Evolutionary conservation across 1,140 invertebrate genomes (phyloP).

Genomic region (Heliconius congener): DNA sequence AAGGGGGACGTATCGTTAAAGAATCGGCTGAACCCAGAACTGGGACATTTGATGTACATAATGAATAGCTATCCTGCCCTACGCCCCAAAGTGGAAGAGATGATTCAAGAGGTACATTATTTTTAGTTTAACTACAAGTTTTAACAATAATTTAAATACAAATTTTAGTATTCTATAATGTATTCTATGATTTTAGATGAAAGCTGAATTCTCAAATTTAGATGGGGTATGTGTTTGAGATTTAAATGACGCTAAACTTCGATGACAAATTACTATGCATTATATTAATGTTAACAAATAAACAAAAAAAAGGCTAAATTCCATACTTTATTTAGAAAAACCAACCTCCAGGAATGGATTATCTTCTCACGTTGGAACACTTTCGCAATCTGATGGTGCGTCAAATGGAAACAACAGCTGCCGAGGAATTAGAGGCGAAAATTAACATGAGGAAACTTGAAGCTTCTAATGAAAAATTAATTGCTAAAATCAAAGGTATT

Average conservation of each 20-base stretch:
- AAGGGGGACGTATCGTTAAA: slow-evolving; percentile 69
- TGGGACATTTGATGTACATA: slow-evolving; percentile 71
- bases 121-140: not conserved
- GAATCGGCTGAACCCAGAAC: slow-evolving; percentile 70
- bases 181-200: slow-evolving; percentile 47
- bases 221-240: slow-evolving; percentile 38
- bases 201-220: slow-evolving; percentile 39
- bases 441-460: slow-evolving; percentile 64
- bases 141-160: not conserved
- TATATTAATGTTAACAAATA: not conserved
- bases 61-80: slow-evolving; percentile 70
- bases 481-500: slow-evolving; percentile 59
- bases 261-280: not conserved
- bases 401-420: slow-evolving; percentile 65
- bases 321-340: not conserved
- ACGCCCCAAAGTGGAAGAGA: slow-evolving; percentile 58
- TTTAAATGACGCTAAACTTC: not conserved
- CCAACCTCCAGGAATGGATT: slow-evolving; percentile 47
- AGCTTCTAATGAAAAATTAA: slow-evolving; percentile 56
- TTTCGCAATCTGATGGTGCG: slow-evolving; percentile 67
- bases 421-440: slow-evolving; percentile 60
- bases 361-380: slow-evolving; percentile 58
- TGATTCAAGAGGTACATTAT: slow-evolving; percentile 56
- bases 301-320: not conserved
- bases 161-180: not conserved